Evolutionary conservation across 1,140 invertebrate species (phyloP), one percentile per base, ranked within the genome.

Genomic region (Polypedilum pembai): DNA sequence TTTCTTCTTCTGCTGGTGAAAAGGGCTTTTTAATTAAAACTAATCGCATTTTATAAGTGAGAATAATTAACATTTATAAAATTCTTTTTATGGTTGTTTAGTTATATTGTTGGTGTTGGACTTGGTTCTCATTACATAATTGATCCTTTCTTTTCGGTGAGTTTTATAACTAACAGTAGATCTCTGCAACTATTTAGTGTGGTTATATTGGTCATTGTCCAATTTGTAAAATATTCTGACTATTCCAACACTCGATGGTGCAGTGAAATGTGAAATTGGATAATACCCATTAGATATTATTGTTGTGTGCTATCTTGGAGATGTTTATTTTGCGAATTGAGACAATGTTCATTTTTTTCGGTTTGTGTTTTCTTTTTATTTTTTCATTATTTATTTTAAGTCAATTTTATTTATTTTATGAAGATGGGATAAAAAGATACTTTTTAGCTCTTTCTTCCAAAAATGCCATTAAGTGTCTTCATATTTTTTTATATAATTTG

Each of bases 31-130:
- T 56, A 56, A 56, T 56, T 56, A 56, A 56, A 56, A 56, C 45
- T 56, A 56, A 56, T 56, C 45, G 45, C n/a, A 56, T 56, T 56
- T 56, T 56, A 12, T 56, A 56, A 56, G 45, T 56, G 45, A n/a
- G 45, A 33, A 56, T 56, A 56, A 56, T 56, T 56, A 56, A 56
- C 45, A 56, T 56, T 56, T 56, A 56, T 15, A 56, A 56, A 56
- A 12, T 56, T 56, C n/a, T 56, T 56, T 56, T 56, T 56, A 56
- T 56, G 45, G 12, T 12, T 56, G 45, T 56, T n/a, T 56, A 15
- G 12, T 12, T 56, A 3, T 45, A 45, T 45, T 45, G n/a, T 56
- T 56, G 45, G 45, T 56, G 12, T n/a, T 56, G 45, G 45, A 33
- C 45, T 45, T 8, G 41, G 15, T 45, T 45, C 15, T 45, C 8